These are phyloP conservation scores for Dinomys branickii DNA, from an alignment of 2,113 vertebrate genomes.

Conservation along the genomic window DNA sequence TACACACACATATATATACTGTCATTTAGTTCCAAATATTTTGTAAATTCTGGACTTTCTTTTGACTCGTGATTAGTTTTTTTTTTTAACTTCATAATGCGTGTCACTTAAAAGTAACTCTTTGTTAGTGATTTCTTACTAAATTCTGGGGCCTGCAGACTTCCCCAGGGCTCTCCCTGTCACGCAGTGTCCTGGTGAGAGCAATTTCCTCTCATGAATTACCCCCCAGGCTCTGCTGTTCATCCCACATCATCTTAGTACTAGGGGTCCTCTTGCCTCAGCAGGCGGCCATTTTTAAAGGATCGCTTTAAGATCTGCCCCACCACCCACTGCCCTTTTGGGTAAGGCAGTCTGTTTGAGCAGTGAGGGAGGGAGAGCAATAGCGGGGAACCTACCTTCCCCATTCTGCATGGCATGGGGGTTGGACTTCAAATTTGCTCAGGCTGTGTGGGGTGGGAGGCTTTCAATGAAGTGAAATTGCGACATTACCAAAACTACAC, in stretches of 20 bases:
- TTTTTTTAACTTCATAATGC: not conserved
- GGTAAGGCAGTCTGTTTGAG: not conserved
- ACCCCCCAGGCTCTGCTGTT: no score
- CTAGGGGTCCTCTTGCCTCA: not conserved
- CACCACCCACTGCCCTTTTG: not conserved
- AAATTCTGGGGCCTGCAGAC: not conserved
- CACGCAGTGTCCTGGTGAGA: not conserved
- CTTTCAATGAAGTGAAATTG: not conserved
- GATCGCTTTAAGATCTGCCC: not conserved
- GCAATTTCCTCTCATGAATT: not conserved
- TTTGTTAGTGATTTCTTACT: not conserved
- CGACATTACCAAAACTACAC: not conserved
- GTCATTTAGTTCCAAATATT: not conserved
- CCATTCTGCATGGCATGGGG: no score
- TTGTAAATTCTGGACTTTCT: conserved; percentile 23
- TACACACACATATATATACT: not conserved
- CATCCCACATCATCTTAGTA: not conserved
- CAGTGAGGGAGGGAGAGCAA: not conserved
- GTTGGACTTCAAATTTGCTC: not conserved
- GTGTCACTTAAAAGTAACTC: not conserved
- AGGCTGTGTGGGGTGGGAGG: not conserved
- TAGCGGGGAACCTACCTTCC: fast-evolving
- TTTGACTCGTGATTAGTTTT: not conserved
- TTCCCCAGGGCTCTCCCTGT: not conserved
- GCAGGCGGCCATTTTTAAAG: not conserved